phyloP scores from a whole-genome alignment of 2,797 vertebrate species.

The Oreochromis mossambicus region DNA sequence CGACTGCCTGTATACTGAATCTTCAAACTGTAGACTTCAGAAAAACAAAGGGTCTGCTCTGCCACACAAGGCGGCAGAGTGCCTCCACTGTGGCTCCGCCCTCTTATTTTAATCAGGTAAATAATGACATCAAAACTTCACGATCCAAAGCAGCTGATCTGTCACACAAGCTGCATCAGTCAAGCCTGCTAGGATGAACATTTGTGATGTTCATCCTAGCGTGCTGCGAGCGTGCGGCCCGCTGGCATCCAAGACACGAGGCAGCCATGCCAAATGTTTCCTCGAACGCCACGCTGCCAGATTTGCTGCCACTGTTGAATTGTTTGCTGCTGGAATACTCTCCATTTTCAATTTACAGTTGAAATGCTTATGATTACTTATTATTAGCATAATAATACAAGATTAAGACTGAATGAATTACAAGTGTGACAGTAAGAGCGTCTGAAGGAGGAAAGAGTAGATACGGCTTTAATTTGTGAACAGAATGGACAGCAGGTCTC shows the following conservation, averaged over 20 bases:
- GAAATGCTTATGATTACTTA: conserved; percentile 36
- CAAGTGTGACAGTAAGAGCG: conserved; percentile 16
- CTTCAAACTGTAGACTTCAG: neutral
- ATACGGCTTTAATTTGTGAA: conserved; percentile 15
- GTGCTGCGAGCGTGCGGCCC: neutral
- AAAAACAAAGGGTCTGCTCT: neutral
- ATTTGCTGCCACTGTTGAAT: neutral
- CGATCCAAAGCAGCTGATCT: neutral
- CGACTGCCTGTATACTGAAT: neutral
- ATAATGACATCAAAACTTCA: neutral
- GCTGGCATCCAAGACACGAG: neutral
- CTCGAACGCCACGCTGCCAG: neutral
- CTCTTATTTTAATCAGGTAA: neutral
- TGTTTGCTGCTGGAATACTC: neutral
- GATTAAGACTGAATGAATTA: conserved; percentile 42
- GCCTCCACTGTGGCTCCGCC: neutral
- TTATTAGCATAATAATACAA: conserved; percentile 51
- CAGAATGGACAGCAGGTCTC: neutral
- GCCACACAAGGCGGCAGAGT: neutral
- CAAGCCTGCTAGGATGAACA: neutral
- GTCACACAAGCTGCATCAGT: neutral
- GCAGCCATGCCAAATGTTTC: neutral
- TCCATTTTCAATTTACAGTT: conserved; percentile 25
- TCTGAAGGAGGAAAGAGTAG: conserved; percentile 20
- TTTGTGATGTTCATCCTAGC: neutral